A percentile compares a stretch with the other conserved stretches of the same genome.
These are phyloP conservation scores for Trichomycterus rosablanca DNA, from an alignment of 2,113 vertebrate genomes.

Conservation along the genomic window DNA sequence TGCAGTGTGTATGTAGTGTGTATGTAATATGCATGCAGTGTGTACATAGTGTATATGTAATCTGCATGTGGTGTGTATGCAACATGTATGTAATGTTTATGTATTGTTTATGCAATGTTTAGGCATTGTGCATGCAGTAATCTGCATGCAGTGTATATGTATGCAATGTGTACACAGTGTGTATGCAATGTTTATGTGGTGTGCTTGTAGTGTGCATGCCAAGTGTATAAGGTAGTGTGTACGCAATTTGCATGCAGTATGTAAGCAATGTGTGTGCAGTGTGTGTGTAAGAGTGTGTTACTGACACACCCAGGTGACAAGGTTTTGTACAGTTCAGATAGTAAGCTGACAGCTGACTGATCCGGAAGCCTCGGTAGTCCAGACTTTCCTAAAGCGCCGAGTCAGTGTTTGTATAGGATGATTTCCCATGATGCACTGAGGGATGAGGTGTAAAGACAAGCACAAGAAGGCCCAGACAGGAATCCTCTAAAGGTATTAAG, in stretches of 20 bases:
- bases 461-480: conserved; percentile 1
- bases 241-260: conserved; percentile 2
- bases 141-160: no score
- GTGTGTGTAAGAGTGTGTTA: conserved; percentile 5
- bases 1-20: no score
- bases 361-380: not conserved
- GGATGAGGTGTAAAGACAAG: not conserved
- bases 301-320: not conserved
- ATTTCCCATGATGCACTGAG: conserved; percentile 14
- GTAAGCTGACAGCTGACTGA: not conserved
- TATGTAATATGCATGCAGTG: no score
- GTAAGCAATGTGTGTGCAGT: conserved; percentile 13
- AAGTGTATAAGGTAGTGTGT: no score
- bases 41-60: no score
- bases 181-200: no score
- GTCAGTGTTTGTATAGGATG: not conserved
- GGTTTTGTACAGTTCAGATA: not conserved
- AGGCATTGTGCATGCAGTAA: no score
- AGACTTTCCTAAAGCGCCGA: conserved; percentile 1
- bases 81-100: no score
- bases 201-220: no score
- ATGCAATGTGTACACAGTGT: no score
- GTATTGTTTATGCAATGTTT: no score
- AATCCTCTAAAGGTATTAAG: conserved; percentile 15
- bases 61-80: no score